Base-by-base conservation (phyloP, 1,140 invertebrate species). In the Pectinophora gossypiella region DNA sequence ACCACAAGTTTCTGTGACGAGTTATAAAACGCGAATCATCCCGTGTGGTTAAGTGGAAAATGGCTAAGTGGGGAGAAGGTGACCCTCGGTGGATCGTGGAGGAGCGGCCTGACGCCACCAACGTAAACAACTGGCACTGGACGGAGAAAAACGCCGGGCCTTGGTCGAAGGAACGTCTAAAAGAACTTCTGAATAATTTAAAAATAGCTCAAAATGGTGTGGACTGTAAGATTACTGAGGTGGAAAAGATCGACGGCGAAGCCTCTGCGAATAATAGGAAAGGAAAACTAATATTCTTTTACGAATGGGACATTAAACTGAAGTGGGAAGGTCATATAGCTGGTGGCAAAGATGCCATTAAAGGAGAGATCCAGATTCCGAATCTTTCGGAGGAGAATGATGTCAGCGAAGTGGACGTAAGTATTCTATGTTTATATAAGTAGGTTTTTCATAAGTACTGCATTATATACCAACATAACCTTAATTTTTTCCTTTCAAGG, bases 81-180 rank as follows among this genome's bases (percentile, higher is more conserved):
- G 98, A 99, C 91, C 98, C 98, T 58, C 91, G 98, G 44, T 99
- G 98, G 98, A 99, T 99, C 88, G 98, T 99, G 5, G 98, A 99
- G 86, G 98, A 99, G 80, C 90, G 99, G 45, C 97, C 98, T 1
- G 99, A 99, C 89, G 98, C 97, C 2, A 99, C 96, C 6, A 99
- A 99, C 85, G 98, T 99, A 7, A 99, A 99, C 85, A 99, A 99
- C 84, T 99, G 98, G 98, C 98, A 99, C 80, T 99, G 98, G 98
- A 99, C 97, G 0, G 99, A 99, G 82, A 99, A 99, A 89, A 99
- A 99, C 91, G 99, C 98, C 0, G 95, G 95, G 56, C 91, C 92
- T 1, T 99, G 99, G 99, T 99, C 98, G 0, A 94, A 95, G 78
- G 95, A 98, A 40, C 94, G 95, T 61, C 78, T 99, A 10, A 95